Base-by-base conservation (phyloP, 1,140 invertebrate genomes). In the Lepidurus couesii region DNA sequence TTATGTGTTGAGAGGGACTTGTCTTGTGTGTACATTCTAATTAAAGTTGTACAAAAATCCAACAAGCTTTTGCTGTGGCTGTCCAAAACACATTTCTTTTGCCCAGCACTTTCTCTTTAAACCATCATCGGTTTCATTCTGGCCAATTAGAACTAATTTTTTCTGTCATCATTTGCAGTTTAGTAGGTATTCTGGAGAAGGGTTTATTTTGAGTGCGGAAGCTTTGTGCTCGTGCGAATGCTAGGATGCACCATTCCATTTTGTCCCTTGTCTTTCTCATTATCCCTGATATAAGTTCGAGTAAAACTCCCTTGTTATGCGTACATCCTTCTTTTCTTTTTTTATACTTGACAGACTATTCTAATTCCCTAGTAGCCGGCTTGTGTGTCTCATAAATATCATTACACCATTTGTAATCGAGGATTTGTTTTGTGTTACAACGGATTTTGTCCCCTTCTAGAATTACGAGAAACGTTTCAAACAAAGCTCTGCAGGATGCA, bases 31-130 rank as follows among this genome's bases (percentile, higher is more conserved):
- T 65, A 65, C 53, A 65, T 65, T 65, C 53, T 65, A 65, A 65
- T 65, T 13, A 65, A 65, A 65, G 53, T 65, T 65, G 53, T 65
- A 65, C 53, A 65, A 65, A 65, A n/a, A 65, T 21, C 53, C 53
- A 65, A 65, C 53, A 65, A 65, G 53, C 53, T 65, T 65, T 65
- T 65, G 53, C 53, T 65, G 53, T 65, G 53, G 53, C 53, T 65
- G 53, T 65, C 21, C 53, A 65, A 65, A 65, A 9, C 53, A 65
- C 53, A 7, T 65, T 9, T 65, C 6, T 65, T 65, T 16, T 65
- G 34, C 34, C 34, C 34, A 34, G 34, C 34, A 34, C 13, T 65
- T 65, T 65, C 53, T 65, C 21, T 65, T 16, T 21, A 65, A n/a
- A 13, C 21, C 53, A n/a, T 65, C 53, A 13, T 21, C 53, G 53